Evolutionary conservation across 30 jellyfish, hydroid and myxozoan genomes (phyloP), one percentile per base, ranked within the genome.

Genomic region (Turritopsis rubra): DNA sequence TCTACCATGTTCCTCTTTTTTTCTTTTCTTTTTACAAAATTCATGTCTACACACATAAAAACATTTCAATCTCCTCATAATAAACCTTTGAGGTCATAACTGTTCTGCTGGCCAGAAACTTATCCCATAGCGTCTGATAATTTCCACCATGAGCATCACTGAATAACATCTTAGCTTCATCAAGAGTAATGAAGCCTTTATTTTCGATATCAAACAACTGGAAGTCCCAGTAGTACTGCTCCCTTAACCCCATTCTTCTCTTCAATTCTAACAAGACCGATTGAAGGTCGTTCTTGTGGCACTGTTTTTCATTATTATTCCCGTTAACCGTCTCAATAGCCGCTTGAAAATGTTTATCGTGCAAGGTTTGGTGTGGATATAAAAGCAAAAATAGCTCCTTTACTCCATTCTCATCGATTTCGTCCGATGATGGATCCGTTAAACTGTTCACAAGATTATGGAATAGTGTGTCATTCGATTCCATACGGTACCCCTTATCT

Each of bases 41-140:
- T 41, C 60, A n/a, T 13, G 13, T 41, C 13, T 41, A 41, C 9
- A 41, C 13, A 27, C 77, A 68, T 22, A 68, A 68, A 68, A 68
- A 68, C 28, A 68, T 23, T 68, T 68, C 77, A 27, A 68, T 68
- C 30, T 68, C 77, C 19, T 68, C 77, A 68, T 7, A 68, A 68
- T 68, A 68, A 23, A 68, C 77, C 0, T 68, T 27, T n/a, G 28
- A 9, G 16, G 28, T 68, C 0, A 27, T 17, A 19, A 68, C 77
- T 68, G 30, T 19, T 68, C 30, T 23, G 9, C 30, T 23, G 16
- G 28, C 77, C 19, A n/a, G 23, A 68, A 68, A 68, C 30, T n/a
- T 1, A 17, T 68, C 30, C 77, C 77, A 68, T 7, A 68, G 30
- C 28, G 31, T 68, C 19, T 68, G 31, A 0, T n/a, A 68, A n/a